These are phyloP conservation scores for Hydraecia micacea DNA, from an alignment of 2,888 invertebrate species.

Conservation along the genomic window DNA sequence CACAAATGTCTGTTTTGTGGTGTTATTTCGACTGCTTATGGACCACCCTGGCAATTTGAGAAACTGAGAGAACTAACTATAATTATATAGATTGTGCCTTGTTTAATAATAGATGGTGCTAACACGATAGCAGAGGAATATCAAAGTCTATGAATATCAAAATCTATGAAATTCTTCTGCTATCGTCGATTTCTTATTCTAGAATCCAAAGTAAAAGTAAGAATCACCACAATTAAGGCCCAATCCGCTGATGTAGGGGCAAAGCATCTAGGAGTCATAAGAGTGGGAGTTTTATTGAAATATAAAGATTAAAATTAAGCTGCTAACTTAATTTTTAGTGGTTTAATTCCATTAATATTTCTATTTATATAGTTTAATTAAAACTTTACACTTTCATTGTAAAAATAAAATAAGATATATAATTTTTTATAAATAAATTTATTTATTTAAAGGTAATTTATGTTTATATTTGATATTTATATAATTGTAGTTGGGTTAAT, in stretches of 20 bases:
- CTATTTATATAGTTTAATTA: conserved; percentile 92
- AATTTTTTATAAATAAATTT: conserved; percentile 74
- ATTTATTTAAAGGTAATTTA: conserved; percentile 71
- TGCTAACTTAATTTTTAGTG: conserved; percentile 92
- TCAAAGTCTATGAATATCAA: no score
- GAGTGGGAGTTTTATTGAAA: no score
- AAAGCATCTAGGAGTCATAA: not conserved
- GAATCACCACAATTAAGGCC: not conserved
- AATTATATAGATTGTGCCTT: no score
- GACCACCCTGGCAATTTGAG: conserved; percentile 10
- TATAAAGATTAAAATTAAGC: conserved; percentile 89
- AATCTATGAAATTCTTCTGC: no score
- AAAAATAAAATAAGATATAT: conserved; percentile 85
- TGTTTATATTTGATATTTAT: no score
- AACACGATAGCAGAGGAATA: not conserved
- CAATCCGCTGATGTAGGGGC: not conserved
- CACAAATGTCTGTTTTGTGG: conserved; percentile 34
- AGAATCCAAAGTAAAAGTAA: not conserved
- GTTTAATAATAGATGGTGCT: no score
- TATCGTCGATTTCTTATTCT: no score
- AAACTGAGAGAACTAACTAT: not conserved
- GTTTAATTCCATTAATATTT: conserved; percentile 87
- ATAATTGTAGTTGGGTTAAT: no score
- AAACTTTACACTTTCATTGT: conserved; percentile 93
- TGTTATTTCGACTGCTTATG: conserved; percentile 9